Percentiles rank a stretch among this genome's conserved stretches.
phyloP scores from a whole-genome alignment of 1,140 invertebrate species.

The Leptonema lineaticorne region DNA sequence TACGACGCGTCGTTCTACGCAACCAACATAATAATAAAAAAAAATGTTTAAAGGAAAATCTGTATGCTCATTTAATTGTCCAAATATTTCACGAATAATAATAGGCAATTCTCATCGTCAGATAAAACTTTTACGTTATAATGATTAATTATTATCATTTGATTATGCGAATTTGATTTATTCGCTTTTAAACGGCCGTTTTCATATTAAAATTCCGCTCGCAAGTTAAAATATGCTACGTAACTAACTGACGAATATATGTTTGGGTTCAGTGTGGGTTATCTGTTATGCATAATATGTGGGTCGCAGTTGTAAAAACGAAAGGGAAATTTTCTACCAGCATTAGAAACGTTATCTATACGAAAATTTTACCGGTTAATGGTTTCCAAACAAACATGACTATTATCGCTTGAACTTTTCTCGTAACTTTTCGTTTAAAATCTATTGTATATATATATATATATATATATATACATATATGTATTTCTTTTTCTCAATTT shows the following conservation, averaged over 20 bases:
- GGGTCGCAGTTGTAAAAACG: conserved; percentile 27
- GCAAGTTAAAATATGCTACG: background rate
- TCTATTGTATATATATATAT: too few relatives aligned
- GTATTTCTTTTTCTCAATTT: conserved; percentile 8
- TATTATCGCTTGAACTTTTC: background rate
- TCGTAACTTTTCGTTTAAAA: background rate
- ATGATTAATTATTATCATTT: too few relatives aligned
- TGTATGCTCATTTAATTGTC: too few relatives aligned
- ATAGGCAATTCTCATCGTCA: too few relatives aligned
- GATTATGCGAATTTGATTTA: too few relatives aligned
- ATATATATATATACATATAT: too few relatives aligned
- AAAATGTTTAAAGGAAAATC: too few relatives aligned
- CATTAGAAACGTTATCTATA: conserved; percentile 24
- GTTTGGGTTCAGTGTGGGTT: conserved; percentile 21
- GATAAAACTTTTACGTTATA: too few relatives aligned
- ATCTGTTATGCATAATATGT: conserved; percentile 39
- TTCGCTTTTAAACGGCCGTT: too few relatives aligned
- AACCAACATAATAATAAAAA: too few relatives aligned
- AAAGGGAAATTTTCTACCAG: conserved; percentile 38
- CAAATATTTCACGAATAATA: too few relatives aligned
- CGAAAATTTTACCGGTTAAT: conserved; percentile 14
- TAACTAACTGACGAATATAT: conserved; percentile 9
- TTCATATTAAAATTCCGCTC: background rate
- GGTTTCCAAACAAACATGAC: background rate
- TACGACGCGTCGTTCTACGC: too few relatives aligned